Evolutionary conservation across 23 tunicate species (phyloP).

Genomic region (Styela clava): DNA sequence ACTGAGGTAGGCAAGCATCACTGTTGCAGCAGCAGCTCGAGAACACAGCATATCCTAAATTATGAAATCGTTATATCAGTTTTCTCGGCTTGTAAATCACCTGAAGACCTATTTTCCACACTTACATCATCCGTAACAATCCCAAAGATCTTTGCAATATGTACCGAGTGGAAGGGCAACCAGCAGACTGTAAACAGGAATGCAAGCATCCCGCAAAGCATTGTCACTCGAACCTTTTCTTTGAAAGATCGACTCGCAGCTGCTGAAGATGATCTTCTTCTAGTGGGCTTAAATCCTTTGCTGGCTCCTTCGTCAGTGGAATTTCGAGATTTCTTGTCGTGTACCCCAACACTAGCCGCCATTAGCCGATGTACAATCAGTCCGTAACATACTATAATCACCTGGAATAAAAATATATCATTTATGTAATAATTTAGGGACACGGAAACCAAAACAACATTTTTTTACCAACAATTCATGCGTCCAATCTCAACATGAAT

Average conservation of each 20-base stretch:
- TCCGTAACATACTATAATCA: conserved; percentile 66
- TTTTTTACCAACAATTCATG: too few species aligned
- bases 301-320: neutral
- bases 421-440: neutral
- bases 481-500: too few species aligned
- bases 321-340: neutral
- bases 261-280: neutral
- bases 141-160: neutral
- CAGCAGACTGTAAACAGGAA: neutral
- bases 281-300: neutral
- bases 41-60: neutral
- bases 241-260: neutral
- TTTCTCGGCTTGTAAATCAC: neutral
- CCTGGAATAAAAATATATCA: conserved; percentile 21
- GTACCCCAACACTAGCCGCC: neutral
- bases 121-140: neutral
- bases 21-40: neutral
- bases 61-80: neutral
- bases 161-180: neutral
- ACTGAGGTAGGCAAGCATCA: conserved; percentile 1
- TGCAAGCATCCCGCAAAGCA: neutral
- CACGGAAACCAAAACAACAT: too few species aligned
- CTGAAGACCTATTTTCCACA: neutral
- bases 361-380: conserved; percentile 44
- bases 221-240: neutral